These are phyloP conservation scores for Melieria picta DNA, from an alignment of 2,888 invertebrate genomes.

Conservation along the genomic window DNA sequence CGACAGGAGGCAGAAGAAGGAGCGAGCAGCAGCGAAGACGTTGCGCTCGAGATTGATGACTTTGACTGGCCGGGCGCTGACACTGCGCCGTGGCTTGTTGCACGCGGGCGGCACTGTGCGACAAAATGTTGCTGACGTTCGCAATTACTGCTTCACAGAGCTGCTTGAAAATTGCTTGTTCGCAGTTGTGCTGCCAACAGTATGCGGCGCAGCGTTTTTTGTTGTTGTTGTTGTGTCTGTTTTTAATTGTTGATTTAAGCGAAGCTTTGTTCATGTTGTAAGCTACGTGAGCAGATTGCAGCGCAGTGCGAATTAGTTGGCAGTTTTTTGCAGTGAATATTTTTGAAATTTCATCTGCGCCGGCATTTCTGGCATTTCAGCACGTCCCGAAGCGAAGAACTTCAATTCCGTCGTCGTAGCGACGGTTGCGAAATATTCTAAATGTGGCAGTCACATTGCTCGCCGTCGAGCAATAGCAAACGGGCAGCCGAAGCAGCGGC, in stretches of 20 bases:
- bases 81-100: neutral
- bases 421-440: too few relatives aligned
- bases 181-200: neutral
- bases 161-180: neutral
- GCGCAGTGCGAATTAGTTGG: neutral
- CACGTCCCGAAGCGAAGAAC: too few relatives aligned
- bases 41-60: too few relatives aligned
- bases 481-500: too few relatives aligned
- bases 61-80: too few relatives aligned
- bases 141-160: constrained; percentile 3
- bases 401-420: too few relatives aligned
- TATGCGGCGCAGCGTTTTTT: neutral
- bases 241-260: constrained; percentile 5
- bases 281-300: neutral
- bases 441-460: too few relatives aligned
- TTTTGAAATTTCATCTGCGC: too few relatives aligned
- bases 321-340: neutral
- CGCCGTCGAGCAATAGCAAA: too few relatives aligned
- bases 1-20: too few relatives aligned
- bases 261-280: neutral
- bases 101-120: neutral
- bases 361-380: too few relatives aligned
- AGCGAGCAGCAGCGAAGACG: too few relatives aligned
- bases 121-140: constrained; percentile 5
- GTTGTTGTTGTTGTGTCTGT: neutral